Evolutionary conservation across 2,113 vertebrate genomes (phyloP).

Genomic region (Lontra canadensis): DNA sequence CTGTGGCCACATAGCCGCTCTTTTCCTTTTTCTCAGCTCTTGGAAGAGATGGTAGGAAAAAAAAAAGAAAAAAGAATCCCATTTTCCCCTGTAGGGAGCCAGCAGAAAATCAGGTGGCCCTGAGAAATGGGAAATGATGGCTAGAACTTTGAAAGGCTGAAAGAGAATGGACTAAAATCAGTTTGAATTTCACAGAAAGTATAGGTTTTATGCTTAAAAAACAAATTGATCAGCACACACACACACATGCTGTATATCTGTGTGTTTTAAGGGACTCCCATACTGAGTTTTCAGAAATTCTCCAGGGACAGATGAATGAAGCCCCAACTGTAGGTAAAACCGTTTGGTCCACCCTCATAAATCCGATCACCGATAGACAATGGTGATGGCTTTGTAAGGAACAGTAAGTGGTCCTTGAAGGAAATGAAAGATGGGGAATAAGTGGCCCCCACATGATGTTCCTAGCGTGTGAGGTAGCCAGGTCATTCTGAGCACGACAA

Average conservation of each 20-base stretch:
- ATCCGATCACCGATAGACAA: constrained; percentile 16
- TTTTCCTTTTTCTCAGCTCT: constrained; percentile 81
- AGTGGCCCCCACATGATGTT: background rate
- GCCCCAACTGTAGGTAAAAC: constrained; percentile 53
- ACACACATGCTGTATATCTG: constrained; percentile 68
- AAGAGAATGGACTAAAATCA: constrained; percentile 65
- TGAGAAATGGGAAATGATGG: constrained; percentile 68
- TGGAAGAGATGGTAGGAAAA: constrained; percentile 43
- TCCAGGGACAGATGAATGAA: background rate
- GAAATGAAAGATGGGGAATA: constrained; percentile 12
- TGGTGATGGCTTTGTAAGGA: background rate
- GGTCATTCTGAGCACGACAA: background rate
- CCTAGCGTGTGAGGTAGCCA: background rate
- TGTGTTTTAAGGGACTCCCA: constrained; percentile 59
- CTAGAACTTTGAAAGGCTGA: constrained; percentile 66
- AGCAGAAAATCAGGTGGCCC: constrained; percentile 67
- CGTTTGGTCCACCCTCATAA: constrained; percentile 57
- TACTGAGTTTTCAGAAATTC: constrained; percentile 67
- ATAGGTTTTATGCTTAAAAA: constrained; percentile 59
- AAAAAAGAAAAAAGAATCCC: constrained; percentile 66
- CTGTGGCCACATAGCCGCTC: constrained; percentile 78
- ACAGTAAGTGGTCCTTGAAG: constrained; percentile 42
- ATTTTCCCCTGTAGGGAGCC: constrained; percentile 74
- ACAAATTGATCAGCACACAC: background rate
- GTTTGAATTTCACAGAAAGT: constrained; percentile 78